Conservation (phyloP, 2,797 vertebrate species). For the Psittacula echo region DNA sequence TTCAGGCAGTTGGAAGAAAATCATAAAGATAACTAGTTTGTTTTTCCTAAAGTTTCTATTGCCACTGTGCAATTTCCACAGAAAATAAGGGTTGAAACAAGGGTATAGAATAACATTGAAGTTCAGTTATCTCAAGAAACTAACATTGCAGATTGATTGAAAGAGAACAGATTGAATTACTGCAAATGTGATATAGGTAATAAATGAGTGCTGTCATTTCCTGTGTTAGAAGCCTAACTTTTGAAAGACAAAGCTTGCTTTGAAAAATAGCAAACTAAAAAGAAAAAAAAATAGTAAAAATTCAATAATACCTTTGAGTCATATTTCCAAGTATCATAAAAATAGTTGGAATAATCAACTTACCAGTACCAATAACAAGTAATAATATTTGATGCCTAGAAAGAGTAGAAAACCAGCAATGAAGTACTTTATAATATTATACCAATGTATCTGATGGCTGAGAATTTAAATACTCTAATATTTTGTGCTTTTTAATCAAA, state of each 20-base stretch:
- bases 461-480: neutral
- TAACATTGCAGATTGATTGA: neutral
- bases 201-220: slow-evolving; percentile 14
- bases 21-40: neutral
- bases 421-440: neutral
- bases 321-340: neutral
- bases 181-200: slow-evolving; percentile 3
- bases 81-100: neutral
- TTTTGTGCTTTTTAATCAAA: neutral
- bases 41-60: neutral
- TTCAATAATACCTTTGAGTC: neutral
- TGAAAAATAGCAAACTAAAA: neutral
- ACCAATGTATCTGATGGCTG: neutral
- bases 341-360: neutral
- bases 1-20: slow-evolving; percentile 5
- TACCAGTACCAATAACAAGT: neutral
- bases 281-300: neutral
- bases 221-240: neutral
- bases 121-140: neutral
- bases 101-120: neutral
- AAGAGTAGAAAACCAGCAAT: neutral
- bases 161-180: slow-evolving; percentile 17
- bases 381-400: neutral
- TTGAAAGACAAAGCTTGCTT: neutral
- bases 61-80: neutral